phyloP scores from a whole-genome alignment of 2,113 vertebrate species.

The Hydrolagus affinis region DNA sequence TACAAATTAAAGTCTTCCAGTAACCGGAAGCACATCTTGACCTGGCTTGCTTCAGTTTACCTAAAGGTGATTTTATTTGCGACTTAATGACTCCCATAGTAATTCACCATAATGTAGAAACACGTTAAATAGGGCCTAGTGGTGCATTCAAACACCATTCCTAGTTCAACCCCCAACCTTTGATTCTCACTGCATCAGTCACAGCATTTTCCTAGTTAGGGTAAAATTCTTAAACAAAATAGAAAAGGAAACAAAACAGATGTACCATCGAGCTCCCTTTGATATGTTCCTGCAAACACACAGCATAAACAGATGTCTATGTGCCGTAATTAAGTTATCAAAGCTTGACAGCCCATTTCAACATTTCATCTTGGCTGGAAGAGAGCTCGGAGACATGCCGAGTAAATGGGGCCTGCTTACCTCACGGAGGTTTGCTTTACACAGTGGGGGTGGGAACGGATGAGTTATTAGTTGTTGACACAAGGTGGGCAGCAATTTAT shows the following conservation, averaged over 20 bases:
- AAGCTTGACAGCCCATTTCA: conserved; percentile 23
- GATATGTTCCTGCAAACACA: not conserved
- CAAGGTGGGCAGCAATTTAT: conserved; percentile 18
- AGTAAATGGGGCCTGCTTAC: not conserved
- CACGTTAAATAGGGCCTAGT: too few relatives aligned
- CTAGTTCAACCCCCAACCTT: not conserved
- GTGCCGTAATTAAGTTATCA: not conserved
- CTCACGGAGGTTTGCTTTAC: not conserved
- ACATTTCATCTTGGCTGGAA: not conserved
- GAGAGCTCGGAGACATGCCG: not conserved
- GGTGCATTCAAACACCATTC: too few relatives aligned
- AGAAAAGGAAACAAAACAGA: not conserved
- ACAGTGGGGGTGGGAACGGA: not conserved
- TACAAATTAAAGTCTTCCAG: too few relatives aligned
- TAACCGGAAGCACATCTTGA: too few relatives aligned
- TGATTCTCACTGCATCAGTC: not conserved
- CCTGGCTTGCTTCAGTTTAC: too few relatives aligned
- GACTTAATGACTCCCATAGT: too few relatives aligned
- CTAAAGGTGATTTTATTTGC: too few relatives aligned
- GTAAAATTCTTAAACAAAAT: not conserved
- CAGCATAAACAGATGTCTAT: conserved; percentile 18
- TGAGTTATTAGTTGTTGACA: conserved; percentile 24
- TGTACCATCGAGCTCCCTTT: conserved; percentile 7
- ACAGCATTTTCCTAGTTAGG: not conserved
- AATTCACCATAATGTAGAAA: too few relatives aligned